A percentile compares a stretch with the other conserved stretches of the same genome.
Conservation (phyloP, 2,113 vertebrate genomes). For the Galemys pyrenaicus region DNA sequence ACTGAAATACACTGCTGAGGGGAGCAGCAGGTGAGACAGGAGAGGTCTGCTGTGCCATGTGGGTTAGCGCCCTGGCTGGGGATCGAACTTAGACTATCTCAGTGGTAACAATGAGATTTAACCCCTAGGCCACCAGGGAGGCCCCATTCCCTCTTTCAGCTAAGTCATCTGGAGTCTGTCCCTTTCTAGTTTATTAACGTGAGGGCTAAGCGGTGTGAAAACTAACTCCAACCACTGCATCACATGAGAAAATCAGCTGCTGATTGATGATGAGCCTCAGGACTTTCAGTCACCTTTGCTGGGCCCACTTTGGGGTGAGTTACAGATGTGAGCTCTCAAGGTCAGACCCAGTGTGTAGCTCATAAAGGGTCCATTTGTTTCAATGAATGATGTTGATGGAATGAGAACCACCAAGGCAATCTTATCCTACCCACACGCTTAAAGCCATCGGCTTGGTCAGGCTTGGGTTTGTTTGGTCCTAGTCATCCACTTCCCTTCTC, state of each 20-base stretch:
- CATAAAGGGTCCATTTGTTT: neutral
- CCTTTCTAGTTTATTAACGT: neutral
- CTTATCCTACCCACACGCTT: neutral
- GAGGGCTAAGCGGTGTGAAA: neutral
- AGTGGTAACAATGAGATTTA: too few relatives aligned
- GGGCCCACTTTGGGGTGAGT: neutral
- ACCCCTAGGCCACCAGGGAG: too few relatives aligned
- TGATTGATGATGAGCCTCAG: neutral
- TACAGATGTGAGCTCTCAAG: neutral
- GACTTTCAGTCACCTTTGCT: neutral
- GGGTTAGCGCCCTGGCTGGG: too few relatives aligned
- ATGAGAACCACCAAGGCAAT: neutral
- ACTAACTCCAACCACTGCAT: neutral
- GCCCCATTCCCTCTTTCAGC: neutral
- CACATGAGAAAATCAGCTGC: neutral
- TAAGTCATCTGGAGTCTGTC: conserved; percentile 21
- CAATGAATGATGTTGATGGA: neutral
- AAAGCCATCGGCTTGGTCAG: neutral
- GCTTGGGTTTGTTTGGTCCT: neutral
- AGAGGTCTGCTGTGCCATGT: too few relatives aligned
- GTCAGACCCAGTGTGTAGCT: neutral
- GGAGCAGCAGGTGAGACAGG: too few relatives aligned
- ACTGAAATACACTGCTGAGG: too few relatives aligned
- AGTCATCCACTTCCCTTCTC: neutral
- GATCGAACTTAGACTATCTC: too few relatives aligned